Conservation (phyloP, 2,797 vertebrate genomes). For the Anas capensis region DNA sequence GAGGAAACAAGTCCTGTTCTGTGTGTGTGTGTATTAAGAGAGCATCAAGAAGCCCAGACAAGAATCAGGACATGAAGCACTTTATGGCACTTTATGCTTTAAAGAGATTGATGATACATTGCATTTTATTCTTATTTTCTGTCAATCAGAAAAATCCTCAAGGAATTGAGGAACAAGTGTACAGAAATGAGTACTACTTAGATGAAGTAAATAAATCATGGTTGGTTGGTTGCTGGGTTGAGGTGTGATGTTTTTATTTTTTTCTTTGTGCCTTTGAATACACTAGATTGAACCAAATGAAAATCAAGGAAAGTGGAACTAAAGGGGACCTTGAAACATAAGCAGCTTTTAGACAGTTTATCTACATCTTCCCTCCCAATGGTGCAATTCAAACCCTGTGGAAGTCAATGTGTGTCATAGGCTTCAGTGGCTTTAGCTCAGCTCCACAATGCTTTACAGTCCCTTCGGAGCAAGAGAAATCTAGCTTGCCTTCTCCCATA, state of each 20-base stretch:
- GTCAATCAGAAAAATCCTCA: not conserved
- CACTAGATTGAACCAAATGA: not conserved
- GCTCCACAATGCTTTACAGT: conserved; percentile 22
- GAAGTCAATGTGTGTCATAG: not conserved
- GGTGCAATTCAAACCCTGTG: not conserved
- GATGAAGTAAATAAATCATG: not conserved
- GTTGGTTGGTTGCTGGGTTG: too few relatives aligned
- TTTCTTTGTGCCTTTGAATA: not conserved
- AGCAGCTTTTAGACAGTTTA: not conserved
- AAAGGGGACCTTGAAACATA: not conserved
- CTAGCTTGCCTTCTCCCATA: not conserved
- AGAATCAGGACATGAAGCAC: not conserved
- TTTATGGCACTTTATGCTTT: not conserved
- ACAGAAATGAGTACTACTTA: not conserved
- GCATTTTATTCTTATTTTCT: conserved; percentile 19
- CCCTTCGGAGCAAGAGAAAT: conserved; percentile 14
- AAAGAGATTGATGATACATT: not conserved
- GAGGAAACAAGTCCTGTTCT: not conserved
- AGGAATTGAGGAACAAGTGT: not conserved
- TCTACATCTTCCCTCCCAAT: not conserved
- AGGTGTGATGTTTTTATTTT: not conserved
- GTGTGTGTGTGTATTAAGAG: not conserved
- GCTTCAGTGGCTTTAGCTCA: conserved; percentile 44
- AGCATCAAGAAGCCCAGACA: not conserved
- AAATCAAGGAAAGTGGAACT: not conserved